phyloP scores from a whole-genome alignment of 1,140 invertebrate species.

The Homarus americanus region DNA sequence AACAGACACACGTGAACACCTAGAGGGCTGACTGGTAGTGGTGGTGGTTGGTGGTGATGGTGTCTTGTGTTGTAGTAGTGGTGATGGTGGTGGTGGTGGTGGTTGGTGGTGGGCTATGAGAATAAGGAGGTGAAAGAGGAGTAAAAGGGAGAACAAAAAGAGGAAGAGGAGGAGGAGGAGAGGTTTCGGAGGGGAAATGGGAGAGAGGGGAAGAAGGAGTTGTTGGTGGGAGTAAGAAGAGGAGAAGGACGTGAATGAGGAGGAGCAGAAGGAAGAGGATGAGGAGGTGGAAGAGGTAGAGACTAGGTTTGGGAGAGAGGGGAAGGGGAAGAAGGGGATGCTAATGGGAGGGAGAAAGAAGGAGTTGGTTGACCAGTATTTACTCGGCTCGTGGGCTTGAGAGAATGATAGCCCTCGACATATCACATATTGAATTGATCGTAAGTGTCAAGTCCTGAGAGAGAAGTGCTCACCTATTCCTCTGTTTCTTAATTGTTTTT shows the following conservation, averaged over 20 bases:
- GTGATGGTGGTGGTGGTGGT: no score
- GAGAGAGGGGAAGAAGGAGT: not conserved
- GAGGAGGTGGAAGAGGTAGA: not conserved
- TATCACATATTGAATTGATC: constrained; percentile 8
- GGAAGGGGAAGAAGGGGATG: no score
- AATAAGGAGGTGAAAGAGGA: not conserved
- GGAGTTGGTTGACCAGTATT: not conserved
- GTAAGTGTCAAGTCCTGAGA: constrained; percentile 4
- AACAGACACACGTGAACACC: no score
- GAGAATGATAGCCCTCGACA: not conserved
- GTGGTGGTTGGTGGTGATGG: no score
- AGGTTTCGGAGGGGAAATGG: not conserved
- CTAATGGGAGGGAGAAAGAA: not conserved
- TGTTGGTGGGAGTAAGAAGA: no score
- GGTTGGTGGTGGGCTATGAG: not conserved
- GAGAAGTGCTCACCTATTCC: not conserved
- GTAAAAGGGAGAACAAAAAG: not conserved
- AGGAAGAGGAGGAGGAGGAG: not conserved
- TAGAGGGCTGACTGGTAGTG: no score
- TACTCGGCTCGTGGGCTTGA: not conserved
- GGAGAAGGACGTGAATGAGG: not conserved
- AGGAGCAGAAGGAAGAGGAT: not conserved
- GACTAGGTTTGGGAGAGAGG: not conserved
- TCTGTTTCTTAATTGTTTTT: no score
- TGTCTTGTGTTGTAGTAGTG: no score